A percentile compares a stretch with the other conserved stretches of the same genome.
These are phyloP conservation scores for Elephantulus edwardii DNA, from an alignment of 2,113 vertebrate genomes.

Conservation along the genomic window DNA sequence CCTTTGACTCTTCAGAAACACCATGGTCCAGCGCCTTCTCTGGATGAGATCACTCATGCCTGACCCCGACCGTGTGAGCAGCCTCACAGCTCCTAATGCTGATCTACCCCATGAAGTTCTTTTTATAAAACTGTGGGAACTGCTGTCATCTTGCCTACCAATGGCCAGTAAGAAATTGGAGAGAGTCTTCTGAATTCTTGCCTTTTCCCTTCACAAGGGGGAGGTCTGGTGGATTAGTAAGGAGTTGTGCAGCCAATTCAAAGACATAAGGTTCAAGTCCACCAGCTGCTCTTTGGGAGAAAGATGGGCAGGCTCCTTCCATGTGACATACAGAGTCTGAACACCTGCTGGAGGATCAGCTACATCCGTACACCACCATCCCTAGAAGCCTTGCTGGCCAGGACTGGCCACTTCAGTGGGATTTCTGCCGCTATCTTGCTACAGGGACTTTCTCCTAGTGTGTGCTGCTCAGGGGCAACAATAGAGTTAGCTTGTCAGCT, in stretches of 20 bases:
- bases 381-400: neutral
- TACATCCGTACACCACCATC: neutral
- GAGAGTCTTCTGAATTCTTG: neutral
- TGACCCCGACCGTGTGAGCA: neutral
- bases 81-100: neutral
- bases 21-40: neutral
- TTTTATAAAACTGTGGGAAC: neutral
- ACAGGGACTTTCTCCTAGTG: neutral
- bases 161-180: neutral
- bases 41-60: neutral
- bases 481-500: neutral
- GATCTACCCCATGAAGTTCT: neutral
- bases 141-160: neutral
- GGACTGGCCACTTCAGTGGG: neutral
- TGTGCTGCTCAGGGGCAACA: neutral
- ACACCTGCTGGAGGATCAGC: too few relatives aligned
- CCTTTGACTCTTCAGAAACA: neutral
- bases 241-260: too few relatives aligned
- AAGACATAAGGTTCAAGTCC: too few relatives aligned
- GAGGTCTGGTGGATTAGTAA: too few relatives aligned
- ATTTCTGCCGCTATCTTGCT: neutral
- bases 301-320: too few relatives aligned
- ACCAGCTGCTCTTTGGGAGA: too few relatives aligned
- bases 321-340: too few relatives aligned
- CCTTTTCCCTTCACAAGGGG: neutral